Percentiles rank a stretch among this genome's conserved stretches.
phyloP scores from a whole-genome alignment of 1,140 invertebrate genomes.

The Spodoptera litura region DNA sequence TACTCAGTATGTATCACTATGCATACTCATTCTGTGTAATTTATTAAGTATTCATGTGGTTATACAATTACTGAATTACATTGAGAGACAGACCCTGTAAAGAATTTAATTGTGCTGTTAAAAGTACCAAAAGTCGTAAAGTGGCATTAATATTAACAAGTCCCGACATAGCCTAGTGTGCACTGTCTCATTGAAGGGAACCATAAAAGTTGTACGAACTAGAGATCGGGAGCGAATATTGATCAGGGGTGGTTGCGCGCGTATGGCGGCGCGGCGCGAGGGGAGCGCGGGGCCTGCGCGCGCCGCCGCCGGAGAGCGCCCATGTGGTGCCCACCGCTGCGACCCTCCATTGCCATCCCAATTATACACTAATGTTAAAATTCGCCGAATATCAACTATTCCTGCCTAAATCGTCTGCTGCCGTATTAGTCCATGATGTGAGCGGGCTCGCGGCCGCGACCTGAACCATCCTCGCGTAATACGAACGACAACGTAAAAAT shows the following conservation, averaged over 20 bases:
- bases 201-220: constrained; percentile 73
- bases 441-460: constrained; percentile 52
- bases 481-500: constrained; percentile 70
- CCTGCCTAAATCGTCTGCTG: constrained; percentile 22
- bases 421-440: constrained; percentile 27
- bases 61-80: not conserved
- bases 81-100: not conserved
- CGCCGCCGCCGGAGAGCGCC: constrained; percentile 57
- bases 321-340: constrained; percentile 67
- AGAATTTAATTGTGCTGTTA: constrained; percentile 7
- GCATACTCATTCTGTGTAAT: not conserved
- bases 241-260: constrained; percentile 73
- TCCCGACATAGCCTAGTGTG: constrained; percentile 23
- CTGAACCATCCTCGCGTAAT: constrained; percentile 40
- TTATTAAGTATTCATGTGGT: no score
- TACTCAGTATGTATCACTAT: constrained; percentile 3
- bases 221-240: constrained; percentile 77
- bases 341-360: constrained; percentile 57
- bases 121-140: constrained; percentile 19
- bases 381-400: constrained; percentile 42
- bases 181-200: constrained; percentile 53
- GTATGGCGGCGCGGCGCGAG: constrained; percentile 62
- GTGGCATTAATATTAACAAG: constrained; percentile 30
- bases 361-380: constrained; percentile 64
- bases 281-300: constrained; percentile 62